phyloP scores from a whole-genome alignment of 2,113 vertebrate species.

The Syngnathoides biaculeatus region DNA sequence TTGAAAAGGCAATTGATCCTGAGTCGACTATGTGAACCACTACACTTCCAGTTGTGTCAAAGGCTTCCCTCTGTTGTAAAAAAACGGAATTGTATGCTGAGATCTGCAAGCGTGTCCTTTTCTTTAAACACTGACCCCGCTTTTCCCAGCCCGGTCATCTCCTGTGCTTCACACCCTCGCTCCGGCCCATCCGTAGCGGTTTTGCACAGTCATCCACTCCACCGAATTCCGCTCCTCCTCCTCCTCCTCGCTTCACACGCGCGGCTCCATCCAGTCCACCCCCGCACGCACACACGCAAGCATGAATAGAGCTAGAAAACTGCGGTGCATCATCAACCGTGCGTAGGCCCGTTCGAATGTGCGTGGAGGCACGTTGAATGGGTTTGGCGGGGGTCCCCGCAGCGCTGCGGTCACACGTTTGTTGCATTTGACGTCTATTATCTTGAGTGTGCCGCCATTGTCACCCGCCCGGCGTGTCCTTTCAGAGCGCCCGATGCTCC shows the following conservation, averaged over 20 bases:
- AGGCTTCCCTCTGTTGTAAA: background rate
- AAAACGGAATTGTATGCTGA: background rate
- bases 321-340: slow-evolving; percentile 63
- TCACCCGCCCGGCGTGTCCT: slow-evolving; percentile 16
- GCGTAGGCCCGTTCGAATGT: slow-evolving; percentile 52
- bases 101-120: too few species aligned
- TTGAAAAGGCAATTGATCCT: slow-evolving; percentile 20
- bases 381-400: background rate
- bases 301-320: slow-evolving; percentile 59
- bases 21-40: slow-evolving; percentile 1
- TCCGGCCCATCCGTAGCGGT: slow-evolving; percentile 40
- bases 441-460: slow-evolving; percentile 20
- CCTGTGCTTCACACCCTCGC: slow-evolving; percentile 26
- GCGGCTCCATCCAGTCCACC: slow-evolving; percentile 41
- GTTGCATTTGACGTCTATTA: slow-evolving; percentile 34
- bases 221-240: slow-evolving; percentile 19
- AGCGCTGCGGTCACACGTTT: slow-evolving; percentile 32
- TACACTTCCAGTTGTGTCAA: background rate
- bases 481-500: slow-evolving; percentile 36
- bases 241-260: slow-evolving; percentile 21
- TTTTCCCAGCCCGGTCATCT: slow-evolving; percentile 20
- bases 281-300: slow-evolving; percentile 27
- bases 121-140: background rate
- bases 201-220: slow-evolving; percentile 50
- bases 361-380: slow-evolving; percentile 39